Base-by-base conservation (phyloP, 2,888 invertebrate genomes). In the Branchipolynoe longqiensis region DNA sequence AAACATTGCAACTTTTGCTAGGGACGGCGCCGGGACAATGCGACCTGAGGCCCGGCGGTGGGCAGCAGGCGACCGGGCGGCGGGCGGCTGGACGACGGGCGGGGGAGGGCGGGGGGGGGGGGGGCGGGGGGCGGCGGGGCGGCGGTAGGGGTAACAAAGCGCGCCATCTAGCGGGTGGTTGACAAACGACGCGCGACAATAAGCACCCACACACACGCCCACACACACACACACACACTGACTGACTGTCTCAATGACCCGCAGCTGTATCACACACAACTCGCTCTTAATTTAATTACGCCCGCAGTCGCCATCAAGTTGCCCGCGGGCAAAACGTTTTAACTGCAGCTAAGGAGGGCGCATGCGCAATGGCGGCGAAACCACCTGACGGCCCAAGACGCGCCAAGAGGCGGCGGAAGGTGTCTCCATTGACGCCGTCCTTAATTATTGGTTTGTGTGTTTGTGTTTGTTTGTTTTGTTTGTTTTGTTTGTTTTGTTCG, bases 361-460 rank as follows among this genome's bases (percentile, higher is more conserved):
- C 36, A 31, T 22, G n/a, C n/a, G 38, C 25, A 58, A 58, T 58
- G n/a, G 58, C n/a, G 58, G 4, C 58, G n/a, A n/a, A 31, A 33
- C 33, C 69, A 69, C 69, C 69, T 69, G 69, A 69, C 69, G 18
- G 69, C 33, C 36, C 36, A 69, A 36, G 69, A 69, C 38, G 69
- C 36, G 33, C n/a, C n/a, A n/a, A n/a, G n/a, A n/a, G n/a, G n/a
- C n/a, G n/a, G n/a, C n/a, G n/a, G n/a, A n/a, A n/a, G n/a, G n/a
- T n/a, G n/a, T n/a, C n/a, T n/a, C n/a, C n/a, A n/a, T n/a, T n/a
- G n/a, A n/a, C n/a, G n/a, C n/a, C n/a, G n/a, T n/a, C n/a, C n/a
- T n/a, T n/a, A n/a, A n/a, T n/a, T n/a, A n/a, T n/a, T n/a, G n/a
- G n/a, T n/a, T n/a, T n/a, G n/a, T n/a, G n/a, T n/a, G n/a, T n/a